Conservation (phyloP, 2,888 invertebrate species). For the Apotomis betuletana region DNA sequence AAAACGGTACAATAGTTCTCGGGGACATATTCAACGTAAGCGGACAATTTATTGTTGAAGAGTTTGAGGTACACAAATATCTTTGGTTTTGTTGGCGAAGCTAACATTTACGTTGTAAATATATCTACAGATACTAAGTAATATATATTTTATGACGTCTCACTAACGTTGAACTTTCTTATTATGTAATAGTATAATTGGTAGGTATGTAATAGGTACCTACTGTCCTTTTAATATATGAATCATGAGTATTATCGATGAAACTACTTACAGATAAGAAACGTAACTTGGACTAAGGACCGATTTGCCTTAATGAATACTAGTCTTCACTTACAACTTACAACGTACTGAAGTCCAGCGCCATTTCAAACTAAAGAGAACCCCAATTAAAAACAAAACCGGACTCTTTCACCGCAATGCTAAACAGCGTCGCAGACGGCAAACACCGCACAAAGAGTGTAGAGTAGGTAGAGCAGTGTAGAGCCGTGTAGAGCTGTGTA, state of each 20-base stretch:
- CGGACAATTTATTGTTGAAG: not conserved
- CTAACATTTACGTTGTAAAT: too few relatives aligned
- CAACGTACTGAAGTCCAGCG: not conserved
- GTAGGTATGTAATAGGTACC: too few relatives aligned
- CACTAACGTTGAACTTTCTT: too few relatives aligned
- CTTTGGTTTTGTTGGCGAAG: not conserved
- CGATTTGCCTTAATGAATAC: too few relatives aligned
- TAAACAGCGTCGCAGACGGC: conserved; percentile 37
- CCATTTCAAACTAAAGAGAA: not conserved
- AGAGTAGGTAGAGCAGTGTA: conserved; percentile 10
- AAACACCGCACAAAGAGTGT: conserved; percentile 41
- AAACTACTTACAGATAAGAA: too few relatives aligned
- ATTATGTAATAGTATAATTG: too few relatives aligned
- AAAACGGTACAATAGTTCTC: conserved; percentile 8
- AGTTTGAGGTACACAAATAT: not conserved
- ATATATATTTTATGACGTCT: too few relatives aligned
- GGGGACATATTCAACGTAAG: not conserved
- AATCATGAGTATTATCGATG: too few relatives aligned
- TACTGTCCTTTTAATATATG: too few relatives aligned
- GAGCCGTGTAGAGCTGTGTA: conserved; percentile 5
- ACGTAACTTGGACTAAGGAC: too few relatives aligned
- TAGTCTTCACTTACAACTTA: too few relatives aligned
- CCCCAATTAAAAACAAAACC: conserved; percentile 13
- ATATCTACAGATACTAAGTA: too few relatives aligned
- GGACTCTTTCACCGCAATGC: conserved; percentile 26